Conservation (phyloP, 2,888 invertebrate species). For the Microctonus brassicae region DNA sequence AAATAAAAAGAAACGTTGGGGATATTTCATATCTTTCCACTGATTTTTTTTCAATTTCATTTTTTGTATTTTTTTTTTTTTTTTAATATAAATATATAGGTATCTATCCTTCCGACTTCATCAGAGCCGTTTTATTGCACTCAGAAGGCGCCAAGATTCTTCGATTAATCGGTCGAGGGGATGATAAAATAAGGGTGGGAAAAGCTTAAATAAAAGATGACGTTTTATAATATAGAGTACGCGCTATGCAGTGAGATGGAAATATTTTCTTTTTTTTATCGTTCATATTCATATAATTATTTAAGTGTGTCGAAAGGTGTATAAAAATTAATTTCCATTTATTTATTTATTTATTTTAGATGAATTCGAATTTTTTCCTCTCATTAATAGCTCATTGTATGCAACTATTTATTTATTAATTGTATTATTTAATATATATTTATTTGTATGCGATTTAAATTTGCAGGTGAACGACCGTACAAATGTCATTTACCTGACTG, state of each 20-base stretch:
- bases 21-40: conserved; percentile 40
- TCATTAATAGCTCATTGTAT: too few species aligned
- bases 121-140: conserved; percentile 38
- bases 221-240: neutral
- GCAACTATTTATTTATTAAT: neutral
- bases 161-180: conserved; percentile 55
- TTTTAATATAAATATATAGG: neutral
- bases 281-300: neutral
- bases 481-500: conserved; percentile 97
- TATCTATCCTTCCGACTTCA: neutral
- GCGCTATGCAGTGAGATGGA: neutral
- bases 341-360: neutral
- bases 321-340: conserved; percentile 5
- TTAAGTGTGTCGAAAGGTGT: too few species aligned
- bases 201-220: conserved; percentile 67
- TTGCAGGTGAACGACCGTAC: conserved; percentile 94
- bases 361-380: neutral
- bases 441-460: conserved; percentile 34
- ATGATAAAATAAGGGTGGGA: neutral
- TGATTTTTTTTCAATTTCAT: conserved; percentile 43
- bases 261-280: neutral
- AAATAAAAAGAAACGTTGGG: conserved; percentile 37
- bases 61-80: conserved; percentile 20
- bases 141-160: conserved; percentile 51
- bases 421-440: neutral